Conservation (phyloP, 2,113 vertebrate genomes). For the Oncorhynchus tshawytscha region DNA sequence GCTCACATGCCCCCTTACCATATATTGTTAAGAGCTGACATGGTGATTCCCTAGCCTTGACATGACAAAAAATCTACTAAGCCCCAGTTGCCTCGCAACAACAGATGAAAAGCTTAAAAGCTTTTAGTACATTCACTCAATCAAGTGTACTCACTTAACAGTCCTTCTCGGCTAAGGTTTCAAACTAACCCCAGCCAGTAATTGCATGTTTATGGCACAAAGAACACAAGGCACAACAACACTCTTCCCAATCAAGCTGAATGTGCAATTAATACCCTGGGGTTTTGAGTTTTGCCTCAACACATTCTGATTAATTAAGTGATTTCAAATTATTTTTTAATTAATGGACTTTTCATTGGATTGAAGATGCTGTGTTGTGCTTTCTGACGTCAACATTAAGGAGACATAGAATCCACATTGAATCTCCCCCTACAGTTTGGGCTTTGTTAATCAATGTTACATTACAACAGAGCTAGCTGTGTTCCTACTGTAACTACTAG, state of each 20-base stretch:
- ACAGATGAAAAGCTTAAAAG: too few relatives aligned
- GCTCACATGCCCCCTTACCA: too few relatives aligned
- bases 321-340: not conserved
- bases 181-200: not conserved
- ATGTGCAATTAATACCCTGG: not conserved
- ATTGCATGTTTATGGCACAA: not conserved
- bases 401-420: not conserved
- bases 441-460: not conserved
- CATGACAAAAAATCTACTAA: too few relatives aligned
- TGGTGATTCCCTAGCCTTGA: too few relatives aligned
- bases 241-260: not conserved
- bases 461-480: not conserved
- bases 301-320: not conserved
- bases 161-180: not conserved
- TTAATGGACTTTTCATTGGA: not conserved
- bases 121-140: not conserved
- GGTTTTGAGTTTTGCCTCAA: not conserved
- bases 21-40: too few relatives aligned
- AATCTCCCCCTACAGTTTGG: not conserved
- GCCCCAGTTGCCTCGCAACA: too few relatives aligned
- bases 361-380: not conserved
- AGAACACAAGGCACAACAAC: not conserved
- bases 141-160: not conserved
- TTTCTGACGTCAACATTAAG: not conserved
- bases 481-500: not conserved